Evolutionary conservation across 1,140 invertebrate species (phyloP).

Genomic region (Sycophila sp.): DNA sequence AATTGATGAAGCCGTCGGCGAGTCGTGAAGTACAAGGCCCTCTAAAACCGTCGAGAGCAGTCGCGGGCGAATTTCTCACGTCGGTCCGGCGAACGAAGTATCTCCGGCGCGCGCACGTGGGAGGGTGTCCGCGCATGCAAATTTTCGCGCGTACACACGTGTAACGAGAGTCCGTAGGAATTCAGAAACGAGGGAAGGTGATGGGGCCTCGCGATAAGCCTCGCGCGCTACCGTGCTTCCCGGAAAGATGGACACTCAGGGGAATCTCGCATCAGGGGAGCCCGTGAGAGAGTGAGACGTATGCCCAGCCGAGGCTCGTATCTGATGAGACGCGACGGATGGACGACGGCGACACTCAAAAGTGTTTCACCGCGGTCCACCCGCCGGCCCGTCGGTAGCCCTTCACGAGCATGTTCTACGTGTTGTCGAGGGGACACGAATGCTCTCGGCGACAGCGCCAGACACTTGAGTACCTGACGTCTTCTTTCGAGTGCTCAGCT

Average conservation of each 20-base stretch:
- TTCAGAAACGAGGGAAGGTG: slow-evolving; percentile 37
- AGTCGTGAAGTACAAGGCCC: too few species aligned
- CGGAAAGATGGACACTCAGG: slow-evolving; percentile 52
- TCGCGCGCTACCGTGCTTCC: slow-evolving; percentile 47
- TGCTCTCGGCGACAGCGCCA: too few species aligned
- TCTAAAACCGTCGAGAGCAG: too few species aligned
- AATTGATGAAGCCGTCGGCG: too few species aligned
- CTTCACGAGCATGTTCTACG: background rate
- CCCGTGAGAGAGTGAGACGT: slow-evolving; percentile 36
- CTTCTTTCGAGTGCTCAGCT: too few species aligned
- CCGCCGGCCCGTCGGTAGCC: background rate
- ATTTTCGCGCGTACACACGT: slow-evolving; percentile 5
- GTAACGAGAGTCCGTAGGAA: slow-evolving; percentile 39
- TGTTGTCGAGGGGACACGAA: background rate
- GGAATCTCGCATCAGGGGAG: slow-evolving; percentile 51
- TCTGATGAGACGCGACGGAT: slow-evolving; percentile 51
- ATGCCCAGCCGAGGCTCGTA: slow-evolving; percentile 42
- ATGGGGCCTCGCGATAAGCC: slow-evolving; percentile 53
- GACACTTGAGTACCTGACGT: too few species aligned
- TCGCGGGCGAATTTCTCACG: too few species aligned
- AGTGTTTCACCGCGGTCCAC: background rate
- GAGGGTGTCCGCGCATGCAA: background rate
- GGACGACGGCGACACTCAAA: slow-evolving; percentile 29
- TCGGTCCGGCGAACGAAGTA: too few species aligned
- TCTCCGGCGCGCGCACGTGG: too few species aligned